These are phyloP conservation scores for Lepetodrilus schrolli DNA, from an alignment of 2,888 invertebrate species.

Conservation along the genomic window DNA sequence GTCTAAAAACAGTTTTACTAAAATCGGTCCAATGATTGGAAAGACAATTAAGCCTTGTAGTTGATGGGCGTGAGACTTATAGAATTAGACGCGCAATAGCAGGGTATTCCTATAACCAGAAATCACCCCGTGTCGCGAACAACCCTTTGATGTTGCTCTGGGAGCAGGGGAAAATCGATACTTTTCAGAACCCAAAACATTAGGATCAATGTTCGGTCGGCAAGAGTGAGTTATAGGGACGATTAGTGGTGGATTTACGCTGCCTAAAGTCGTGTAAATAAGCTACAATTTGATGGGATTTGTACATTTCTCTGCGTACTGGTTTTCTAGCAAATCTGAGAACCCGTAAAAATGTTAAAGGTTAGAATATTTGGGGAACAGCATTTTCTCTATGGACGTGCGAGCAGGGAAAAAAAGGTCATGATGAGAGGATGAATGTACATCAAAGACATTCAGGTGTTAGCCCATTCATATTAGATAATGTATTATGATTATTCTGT, in stretches of 20 bases:
- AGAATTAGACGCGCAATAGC: neutral
- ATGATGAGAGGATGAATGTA: no score
- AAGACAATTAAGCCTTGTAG: no score
- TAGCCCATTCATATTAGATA: no score
- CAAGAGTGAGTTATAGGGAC: neutral
- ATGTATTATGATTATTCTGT: no score
- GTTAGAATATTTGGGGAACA: neutral
- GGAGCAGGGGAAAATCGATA: constrained; percentile 20
- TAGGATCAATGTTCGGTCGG: constrained; percentile 22
- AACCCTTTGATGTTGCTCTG: constrained; percentile 11
- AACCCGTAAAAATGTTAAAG: neutral
- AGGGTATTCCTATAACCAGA: constrained; percentile 11
- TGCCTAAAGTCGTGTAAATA: constrained; percentile 17
- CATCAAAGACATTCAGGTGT: no score
- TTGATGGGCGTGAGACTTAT: constrained; percentile 10
- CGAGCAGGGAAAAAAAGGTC: no score
- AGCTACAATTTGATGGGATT: constrained; percentile 25
- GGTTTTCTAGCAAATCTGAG: neutral
- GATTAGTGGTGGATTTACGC: constrained; percentile 15
- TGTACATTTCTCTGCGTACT: constrained; percentile 7
- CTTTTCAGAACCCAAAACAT: constrained; percentile 18
- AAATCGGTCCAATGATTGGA: no score
- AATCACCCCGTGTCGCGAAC: constrained; percentile 13
- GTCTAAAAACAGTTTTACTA: no score
- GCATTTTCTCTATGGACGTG: neutral